phyloP scores from a whole-genome alignment of 1,140 invertebrate genomes.

The Scaptomyza montana region DNA sequence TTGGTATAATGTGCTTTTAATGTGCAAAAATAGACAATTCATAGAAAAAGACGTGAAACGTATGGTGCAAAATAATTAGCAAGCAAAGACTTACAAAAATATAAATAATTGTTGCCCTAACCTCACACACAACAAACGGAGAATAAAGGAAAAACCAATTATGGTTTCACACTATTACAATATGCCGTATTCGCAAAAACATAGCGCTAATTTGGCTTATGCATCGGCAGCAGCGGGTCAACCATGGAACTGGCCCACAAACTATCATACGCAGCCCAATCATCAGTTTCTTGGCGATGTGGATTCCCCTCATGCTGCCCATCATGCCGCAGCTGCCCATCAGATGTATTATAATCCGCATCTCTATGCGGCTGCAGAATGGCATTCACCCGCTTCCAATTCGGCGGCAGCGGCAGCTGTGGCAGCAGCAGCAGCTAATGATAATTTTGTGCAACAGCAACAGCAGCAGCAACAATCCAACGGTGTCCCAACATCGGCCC shows the following conservation, averaged over 20 bases:
- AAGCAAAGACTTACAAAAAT: neutral
- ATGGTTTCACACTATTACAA: slow-evolving; percentile 83
- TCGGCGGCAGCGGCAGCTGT: slow-evolving; percentile 63
- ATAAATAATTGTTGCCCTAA: slow-evolving; percentile 33
- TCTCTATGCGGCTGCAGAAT: slow-evolving; percentile 78
- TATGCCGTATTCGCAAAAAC: slow-evolving; percentile 77
- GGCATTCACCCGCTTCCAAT: slow-evolving; percentile 78
- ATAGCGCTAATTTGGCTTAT: slow-evolving; percentile 79
- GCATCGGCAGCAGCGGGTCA: slow-evolving; percentile 63
- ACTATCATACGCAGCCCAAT: slow-evolving; percentile 83
- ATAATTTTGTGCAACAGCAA: slow-evolving; percentile 76
- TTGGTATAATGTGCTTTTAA: slow-evolving; percentile 47
- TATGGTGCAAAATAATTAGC: slow-evolving; percentile 12
- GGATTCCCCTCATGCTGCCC: slow-evolving; percentile 80
- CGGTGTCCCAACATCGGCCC: slow-evolving; percentile 75
- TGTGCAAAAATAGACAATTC: slow-evolving; percentile 10
- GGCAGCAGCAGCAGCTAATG: slow-evolving; percentile 20
- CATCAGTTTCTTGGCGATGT: slow-evolving; percentile 84
- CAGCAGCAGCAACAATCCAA: slow-evolving; percentile 1
- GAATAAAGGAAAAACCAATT: slow-evolving; percentile 22
- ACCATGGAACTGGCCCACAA: slow-evolving; percentile 78
- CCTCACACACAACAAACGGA: slow-evolving; percentile 25
- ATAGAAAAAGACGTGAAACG: neutral
- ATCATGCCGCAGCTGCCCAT: slow-evolving; percentile 68
- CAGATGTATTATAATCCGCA: slow-evolving; percentile 84